Evolutionary conservation across 2,797 vertebrate species (phyloP).

Genomic region (Argentina silus): DNA sequence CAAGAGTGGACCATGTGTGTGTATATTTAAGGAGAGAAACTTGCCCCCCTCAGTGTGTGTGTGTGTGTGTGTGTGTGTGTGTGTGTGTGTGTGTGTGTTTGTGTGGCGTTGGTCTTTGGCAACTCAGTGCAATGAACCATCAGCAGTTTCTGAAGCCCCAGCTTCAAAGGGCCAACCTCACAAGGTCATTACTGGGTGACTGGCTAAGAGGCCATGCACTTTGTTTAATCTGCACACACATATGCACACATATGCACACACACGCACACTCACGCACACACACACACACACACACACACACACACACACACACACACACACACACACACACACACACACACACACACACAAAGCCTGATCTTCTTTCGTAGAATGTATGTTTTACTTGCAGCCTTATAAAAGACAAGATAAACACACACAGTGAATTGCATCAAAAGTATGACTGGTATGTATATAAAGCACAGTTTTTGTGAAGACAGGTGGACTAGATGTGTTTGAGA

Average conservation of each 20-base stretch:
- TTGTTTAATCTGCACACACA: background rate
- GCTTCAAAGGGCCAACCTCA: slow-evolving; percentile 54
- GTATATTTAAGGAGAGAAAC: slow-evolving; percentile 1
- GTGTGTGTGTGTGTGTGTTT: slow-evolving; percentile 30
- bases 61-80: slow-evolving; percentile 20
- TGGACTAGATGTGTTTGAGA: background rate
- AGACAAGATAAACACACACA: slow-evolving; percentile 6
- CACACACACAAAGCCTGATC: slow-evolving; percentile 5
- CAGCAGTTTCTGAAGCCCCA: slow-evolving; percentile 17
- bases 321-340: background rate
- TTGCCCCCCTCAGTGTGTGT: background rate
- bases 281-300: background rate
- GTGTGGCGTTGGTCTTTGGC: slow-evolving; percentile 18
- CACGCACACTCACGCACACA: slow-evolving; percentile 36
- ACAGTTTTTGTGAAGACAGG: background rate
- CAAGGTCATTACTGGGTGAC: slow-evolving; percentile 22
- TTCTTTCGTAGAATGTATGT: background rate
- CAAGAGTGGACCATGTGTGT: background rate
- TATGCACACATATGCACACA: slow-evolving; percentile 11
- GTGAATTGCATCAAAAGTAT: slow-evolving; percentile 20
- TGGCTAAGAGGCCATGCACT: slow-evolving; percentile 10
- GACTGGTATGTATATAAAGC: slow-evolving; percentile 20
- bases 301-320: background rate
- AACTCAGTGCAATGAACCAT: slow-evolving; percentile 17
- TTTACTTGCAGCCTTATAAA: slow-evolving; percentile 14